These are phyloP conservation scores for Leucophenga maculata DNA, from an alignment of 2,888 invertebrate species.

Conservation along the genomic window DNA sequence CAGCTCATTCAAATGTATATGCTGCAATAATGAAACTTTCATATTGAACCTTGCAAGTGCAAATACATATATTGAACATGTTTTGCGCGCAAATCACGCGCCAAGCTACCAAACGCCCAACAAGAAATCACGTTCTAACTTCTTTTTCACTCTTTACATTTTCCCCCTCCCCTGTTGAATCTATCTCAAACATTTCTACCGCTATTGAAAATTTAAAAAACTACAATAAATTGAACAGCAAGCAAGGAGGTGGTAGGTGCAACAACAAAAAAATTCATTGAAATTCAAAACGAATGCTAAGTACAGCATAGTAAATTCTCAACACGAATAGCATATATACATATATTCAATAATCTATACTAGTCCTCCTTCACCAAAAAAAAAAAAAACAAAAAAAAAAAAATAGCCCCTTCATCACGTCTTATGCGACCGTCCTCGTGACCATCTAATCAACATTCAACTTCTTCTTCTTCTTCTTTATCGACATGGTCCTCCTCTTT, in stretches of 20 bases:
- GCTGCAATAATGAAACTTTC: constrained; percentile 3
- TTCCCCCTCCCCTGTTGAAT: too few relatives aligned
- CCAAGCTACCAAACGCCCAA: constrained; percentile 45
- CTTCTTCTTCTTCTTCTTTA: too few relatives aligned
- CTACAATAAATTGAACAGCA: background rate
- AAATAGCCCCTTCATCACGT: background rate
- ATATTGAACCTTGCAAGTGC: background rate
- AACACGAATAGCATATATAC: constrained; percentile 1
- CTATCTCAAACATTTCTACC: too few relatives aligned
- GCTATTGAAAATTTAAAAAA: constrained; percentile 8
- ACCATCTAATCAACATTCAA: too few relatives aligned
- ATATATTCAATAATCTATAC: background rate
- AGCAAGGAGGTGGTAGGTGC: background rate
- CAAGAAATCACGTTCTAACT: too few relatives aligned
- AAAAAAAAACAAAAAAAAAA: constrained; percentile 1
- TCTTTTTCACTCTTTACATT: constrained; percentile 43
- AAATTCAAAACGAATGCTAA: too few relatives aligned
- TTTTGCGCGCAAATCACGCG: constrained; percentile 55
- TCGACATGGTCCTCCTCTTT: too few relatives aligned
- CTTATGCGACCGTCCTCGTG: too few relatives aligned
- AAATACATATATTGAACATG: constrained; percentile 37
- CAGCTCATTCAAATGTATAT: too few relatives aligned
- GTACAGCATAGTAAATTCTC: too few relatives aligned
- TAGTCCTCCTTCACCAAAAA: background rate
- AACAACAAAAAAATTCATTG: too few relatives aligned